Base-by-base conservation (phyloP, 2,888 invertebrate genomes). In the Corythucha ciliata region DNA sequence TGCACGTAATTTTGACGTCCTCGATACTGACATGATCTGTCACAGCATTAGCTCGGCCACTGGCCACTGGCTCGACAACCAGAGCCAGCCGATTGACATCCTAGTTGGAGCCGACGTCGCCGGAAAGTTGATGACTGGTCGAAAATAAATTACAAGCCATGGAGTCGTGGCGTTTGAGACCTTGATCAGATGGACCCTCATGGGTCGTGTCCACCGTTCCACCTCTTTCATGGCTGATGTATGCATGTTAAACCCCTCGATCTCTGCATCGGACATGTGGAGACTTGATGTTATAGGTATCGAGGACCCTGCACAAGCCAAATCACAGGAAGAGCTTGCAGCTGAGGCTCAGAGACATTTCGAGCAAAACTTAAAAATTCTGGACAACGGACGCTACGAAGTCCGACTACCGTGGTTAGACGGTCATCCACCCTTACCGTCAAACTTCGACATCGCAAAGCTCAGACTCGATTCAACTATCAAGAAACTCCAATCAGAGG, bases 351-450 rank as follows among this genome's bases (percentile, higher is more conserved):
- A 29, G 16, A 20, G 36, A 36, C 40, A 57, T 14, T 58, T 58
- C 46, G 14, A 37, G 5, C 32, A 58, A 14, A 66, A 63, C 0
- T 60, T 65, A 2, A 46, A 5, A 1, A 39, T 59, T 1, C 60
- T 62, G 26, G 34, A 53, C 2, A 58, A 63, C 8, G 61, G 62
- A 5, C 55, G 65, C 2, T 68, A 64, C 54, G 63, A 63, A 47
- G 63, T 66, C 2, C 34, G 50, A 18, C 53, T 66, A 8, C 65
- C 66, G 6, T 65, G 64, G 64, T 56, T 62, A 16, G 62, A 63
- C 14, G 61, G 58, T 40, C 64, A 65, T 53, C 62, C 63, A 1
- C 62, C 60, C 4, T 36, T 66, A 1, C 47, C 60, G n/a, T 45
- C 37, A 36, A 63, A 65, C 55, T 60, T 55, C 24, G 41, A 55